These are phyloP conservation scores for Aurelia aurita DNA, from an alignment of 30 jellyfish, hydroid and myxozoan genomes.

Conservation along the genomic window DNA sequence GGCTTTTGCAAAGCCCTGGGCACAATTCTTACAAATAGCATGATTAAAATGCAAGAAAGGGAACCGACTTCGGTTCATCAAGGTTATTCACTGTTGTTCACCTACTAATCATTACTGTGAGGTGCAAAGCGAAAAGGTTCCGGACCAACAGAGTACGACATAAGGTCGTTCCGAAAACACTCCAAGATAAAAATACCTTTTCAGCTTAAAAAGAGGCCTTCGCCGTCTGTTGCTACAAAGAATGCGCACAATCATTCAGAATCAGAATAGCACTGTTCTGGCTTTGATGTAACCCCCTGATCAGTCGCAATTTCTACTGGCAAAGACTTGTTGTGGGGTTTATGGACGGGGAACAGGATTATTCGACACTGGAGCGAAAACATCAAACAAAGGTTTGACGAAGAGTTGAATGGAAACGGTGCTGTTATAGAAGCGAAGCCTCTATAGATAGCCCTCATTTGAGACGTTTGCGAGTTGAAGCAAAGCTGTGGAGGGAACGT, in stretches of 20 bases:
- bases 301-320: no score
- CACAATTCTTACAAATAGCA: conserved; percentile 47
- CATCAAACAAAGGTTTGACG: no score
- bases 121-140: conserved; percentile 40
- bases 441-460: not conserved
- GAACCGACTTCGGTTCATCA: conserved; percentile 45
- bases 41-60: conserved; percentile 42
- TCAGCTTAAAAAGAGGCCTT: not conserved
- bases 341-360: no score
- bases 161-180: conserved; percentile 11
- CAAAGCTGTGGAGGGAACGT: conserved; percentile 6
- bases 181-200: not conserved
- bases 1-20: conserved; percentile 59
- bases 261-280: no score
- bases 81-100: conserved; percentile 11
- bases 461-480: not conserved
- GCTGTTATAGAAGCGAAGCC: not conserved
- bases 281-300: no score
- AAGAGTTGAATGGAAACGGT: no score
- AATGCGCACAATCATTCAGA: no score
- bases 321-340: no score
- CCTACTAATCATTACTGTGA: conserved; percentile 60
- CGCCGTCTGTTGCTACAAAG: conserved; percentile 5
- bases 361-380: no score
- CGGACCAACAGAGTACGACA: conserved; percentile 20